Evolutionary conservation across 2,113 vertebrate species (phyloP), one percentile per base, ranked within the genome.

Genomic region (Psilopsiagon aymara): DNA sequence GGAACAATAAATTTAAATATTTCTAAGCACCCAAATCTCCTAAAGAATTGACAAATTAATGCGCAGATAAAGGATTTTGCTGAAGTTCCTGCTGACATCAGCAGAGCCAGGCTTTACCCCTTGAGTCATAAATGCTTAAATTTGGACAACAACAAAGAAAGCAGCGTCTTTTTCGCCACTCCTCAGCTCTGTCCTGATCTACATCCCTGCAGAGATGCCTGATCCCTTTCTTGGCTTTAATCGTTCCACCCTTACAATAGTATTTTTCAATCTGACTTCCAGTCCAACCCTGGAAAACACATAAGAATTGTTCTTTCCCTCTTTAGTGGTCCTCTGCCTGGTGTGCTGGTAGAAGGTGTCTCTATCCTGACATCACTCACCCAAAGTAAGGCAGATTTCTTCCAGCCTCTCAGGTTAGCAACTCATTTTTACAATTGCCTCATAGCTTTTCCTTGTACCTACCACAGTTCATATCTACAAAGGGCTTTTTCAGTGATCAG

Each of bases 361-460:
- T 29, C 13, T 3, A 9, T 33, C 4, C 19, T 29, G 15, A 16
- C 57, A 6, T 14, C 3, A 1, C 14, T 43, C 12, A 6, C 51
- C 57, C 44, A 2, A 28, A 11, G 31, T 4, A 25, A 8, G 37
- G 49, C 43, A 14, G 31, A 1, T 17, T 39, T 18, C 33, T 44
- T n/a, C 57, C 59, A 51, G 27, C 55, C 41, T 39, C 69, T 63
- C 1, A 0, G 9, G 33, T 13, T 17, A 17, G 19, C 17, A 12
- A 0, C 28, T 52, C 6, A 1, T 25, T 44, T 57, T 31, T 59
- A 39, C n/a, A 9, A 0, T n/a, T 37, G 9, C 7, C 64, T 59
- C 43, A 7, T 4, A 15, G 43, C 28, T 59, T 52, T 13, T 14
- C 33, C 44, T 46, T 41, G 57, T 14, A 18, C 24, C 9, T 9